Conservation (phyloP, 2,113 vertebrate species). For the Dinomys branickii region DNA sequence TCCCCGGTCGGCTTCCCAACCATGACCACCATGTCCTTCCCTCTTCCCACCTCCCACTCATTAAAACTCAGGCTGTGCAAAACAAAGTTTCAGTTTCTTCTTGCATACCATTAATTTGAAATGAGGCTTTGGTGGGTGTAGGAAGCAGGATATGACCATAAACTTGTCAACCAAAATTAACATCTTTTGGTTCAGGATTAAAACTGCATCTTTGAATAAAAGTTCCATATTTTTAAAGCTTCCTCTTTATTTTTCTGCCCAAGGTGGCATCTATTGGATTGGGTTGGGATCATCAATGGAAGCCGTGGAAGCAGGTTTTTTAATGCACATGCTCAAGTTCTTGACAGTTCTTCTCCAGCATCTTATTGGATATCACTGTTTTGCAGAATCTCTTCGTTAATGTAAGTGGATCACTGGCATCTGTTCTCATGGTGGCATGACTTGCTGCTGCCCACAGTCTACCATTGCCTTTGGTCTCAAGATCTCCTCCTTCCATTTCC, state of each 20-base stretch:
- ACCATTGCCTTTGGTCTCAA: background rate
- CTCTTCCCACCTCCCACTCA: background rate
- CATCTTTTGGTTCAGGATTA: background rate
- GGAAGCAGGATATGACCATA: slow-evolving; percentile 26
- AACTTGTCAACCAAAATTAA: slow-evolving; percentile 18
- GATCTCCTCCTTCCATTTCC: background rate
- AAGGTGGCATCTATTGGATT: background rate
- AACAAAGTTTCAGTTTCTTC: slow-evolving; percentile 39
- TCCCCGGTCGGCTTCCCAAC: background rate
- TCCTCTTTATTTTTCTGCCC: background rate
- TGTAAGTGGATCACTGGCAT: background rate
- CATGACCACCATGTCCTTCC: background rate
- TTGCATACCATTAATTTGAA: slow-evolving; percentile 26
- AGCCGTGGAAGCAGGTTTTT: background rate
- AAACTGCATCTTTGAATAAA: background rate
- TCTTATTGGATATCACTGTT: background rate
- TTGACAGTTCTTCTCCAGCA: background rate
- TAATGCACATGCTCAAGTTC: background rate
- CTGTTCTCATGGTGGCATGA: background rate
- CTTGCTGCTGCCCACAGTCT: background rate
- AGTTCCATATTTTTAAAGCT: background rate
- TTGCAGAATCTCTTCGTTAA: background rate
- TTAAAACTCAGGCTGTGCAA: background rate
- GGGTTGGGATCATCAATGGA: background rate
- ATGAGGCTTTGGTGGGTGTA: slow-evolving; percentile 36